Base-by-base conservation (phyloP, 2,113 vertebrate genomes). In the Pristiophorus japonicus region DNA sequence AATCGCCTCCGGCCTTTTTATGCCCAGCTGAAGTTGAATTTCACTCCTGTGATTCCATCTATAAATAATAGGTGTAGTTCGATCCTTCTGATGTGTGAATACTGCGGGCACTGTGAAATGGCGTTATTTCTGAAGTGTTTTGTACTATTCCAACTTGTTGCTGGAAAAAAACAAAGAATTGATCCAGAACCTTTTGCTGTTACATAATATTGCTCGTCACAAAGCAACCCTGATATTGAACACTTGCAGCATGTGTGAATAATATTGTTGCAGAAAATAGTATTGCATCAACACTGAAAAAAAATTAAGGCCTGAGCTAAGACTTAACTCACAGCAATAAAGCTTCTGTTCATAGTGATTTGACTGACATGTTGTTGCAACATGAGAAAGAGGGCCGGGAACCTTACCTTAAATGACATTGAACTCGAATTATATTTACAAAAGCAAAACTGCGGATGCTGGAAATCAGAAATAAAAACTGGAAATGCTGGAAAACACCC, bases 401-500 rank as follows among this genome's bases (percentile, higher is more conserved):
- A 75, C 38, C 34, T n/a, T 22, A 70, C 3, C 3, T 75, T 75
- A 34, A 75, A 75, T 81, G 11, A 81, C 75, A 14, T 81, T 42
- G 2, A 81, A 42, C 75, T 81, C 16, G 73, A 75, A 75, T 75
- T 75, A 75, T 75, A 0, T n/a, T n/a, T 34, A 75, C 34, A n/a
- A 75, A 34, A 34, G 0, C 51, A 81, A 81, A 16, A 42, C 75
- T 18, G 38, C 27, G 66, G 42, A 42, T 42, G n/a, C n/a, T 81
- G 75, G n/a, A 81, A 81, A 20, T 38, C 75, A 14, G 75, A 81
- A 42, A 42, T 38, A 38, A 81, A 14, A n/a, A 18, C 10, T 42
- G n/a, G 20, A 81, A 81, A 81, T 81, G 75, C n/a, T 42, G 75
- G n/a, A 42, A 81, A 81, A 81, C 75, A 81, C 75, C n/a, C 75